phyloP scores from a whole-genome alignment of 2,888 invertebrate species.

The Sepioteuthis lessoniana region DNA sequence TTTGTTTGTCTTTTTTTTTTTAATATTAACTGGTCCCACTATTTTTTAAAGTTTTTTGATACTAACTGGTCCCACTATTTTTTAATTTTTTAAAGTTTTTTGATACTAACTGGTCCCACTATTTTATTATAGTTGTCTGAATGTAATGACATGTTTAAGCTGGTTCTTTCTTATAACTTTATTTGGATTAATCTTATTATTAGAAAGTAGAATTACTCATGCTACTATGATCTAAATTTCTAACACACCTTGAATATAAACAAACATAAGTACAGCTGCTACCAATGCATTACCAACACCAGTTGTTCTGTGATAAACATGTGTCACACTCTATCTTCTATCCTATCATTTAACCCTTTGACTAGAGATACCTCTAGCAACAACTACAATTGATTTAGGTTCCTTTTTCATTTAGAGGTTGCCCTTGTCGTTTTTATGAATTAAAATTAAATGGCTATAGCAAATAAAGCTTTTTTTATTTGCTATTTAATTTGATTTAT shows the following conservation, averaged over 20 bases:
- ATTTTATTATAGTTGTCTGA: not conserved
- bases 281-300: slow-evolving; percentile 9
- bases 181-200: slow-evolving; percentile 33
- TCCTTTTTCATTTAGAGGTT: too few relatives aligned
- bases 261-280: not conserved
- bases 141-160: not conserved
- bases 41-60: too few relatives aligned
- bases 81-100: too few relatives aligned
- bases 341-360: not conserved
- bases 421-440: too few relatives aligned
- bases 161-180: not conserved
- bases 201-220: not conserved
- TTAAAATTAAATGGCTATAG: too few relatives aligned
- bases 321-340: not conserved
- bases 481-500: too few relatives aligned
- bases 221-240: not conserved
- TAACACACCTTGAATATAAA: slow-evolving; percentile 17
- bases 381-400: not conserved
- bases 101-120: too few relatives aligned
- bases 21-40: too few relatives aligned
- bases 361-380: not conserved
- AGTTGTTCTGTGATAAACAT: slow-evolving; percentile 8
- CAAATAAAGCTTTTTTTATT: too few relatives aligned
- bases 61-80: too few relatives aligned
- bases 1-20: too few relatives aligned